Percentiles rank a stretch among this genome's conserved stretches.
These are phyloP conservation scores for Papilio machaon DNA, from an alignment of 1,140 invertebrate species.

Conservation along the genomic window DNA sequence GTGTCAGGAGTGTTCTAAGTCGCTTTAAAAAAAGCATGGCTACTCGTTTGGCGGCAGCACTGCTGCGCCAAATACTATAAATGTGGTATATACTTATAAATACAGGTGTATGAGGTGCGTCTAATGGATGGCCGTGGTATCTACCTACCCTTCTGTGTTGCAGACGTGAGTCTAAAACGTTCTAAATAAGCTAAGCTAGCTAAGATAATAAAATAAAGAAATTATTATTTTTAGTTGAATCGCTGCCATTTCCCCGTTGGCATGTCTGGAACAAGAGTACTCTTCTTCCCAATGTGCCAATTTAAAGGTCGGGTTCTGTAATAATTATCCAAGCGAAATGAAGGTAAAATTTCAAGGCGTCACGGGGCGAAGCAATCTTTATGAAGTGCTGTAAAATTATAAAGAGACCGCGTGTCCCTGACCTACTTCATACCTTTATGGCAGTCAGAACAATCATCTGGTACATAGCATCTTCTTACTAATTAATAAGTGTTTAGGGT, in stretches of 20 bases:
- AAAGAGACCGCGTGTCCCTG: constrained; percentile 11
- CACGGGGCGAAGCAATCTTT: not conserved
- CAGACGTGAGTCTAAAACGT: too few species aligned
- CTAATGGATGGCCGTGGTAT: too few species aligned
- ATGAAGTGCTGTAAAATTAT: not conserved
- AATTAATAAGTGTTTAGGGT: not conserved
- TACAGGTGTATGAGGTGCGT: too few species aligned
- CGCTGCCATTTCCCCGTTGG: not conserved
- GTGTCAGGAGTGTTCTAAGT: too few species aligned
- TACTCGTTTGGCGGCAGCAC: not conserved
- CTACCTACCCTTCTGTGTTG: too few species aligned
- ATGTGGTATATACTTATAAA: too few species aligned
- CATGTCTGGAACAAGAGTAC: not conserved
- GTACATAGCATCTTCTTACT: too few species aligned
- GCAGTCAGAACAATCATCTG: not conserved
- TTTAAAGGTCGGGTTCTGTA: not conserved
- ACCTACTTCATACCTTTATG: not conserved
- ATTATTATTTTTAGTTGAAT: not conserved
- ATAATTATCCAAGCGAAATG: not conserved
- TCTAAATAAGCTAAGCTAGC: too few species aligned
- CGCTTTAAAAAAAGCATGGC: not conserved
- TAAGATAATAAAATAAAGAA: not conserved
- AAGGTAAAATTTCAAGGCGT: constrained; percentile 11
- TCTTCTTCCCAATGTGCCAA: not conserved
- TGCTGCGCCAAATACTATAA: not conserved